phyloP scores from a whole-genome alignment of 2,797 vertebrate species.

The Enteromius mattozi region DNA sequence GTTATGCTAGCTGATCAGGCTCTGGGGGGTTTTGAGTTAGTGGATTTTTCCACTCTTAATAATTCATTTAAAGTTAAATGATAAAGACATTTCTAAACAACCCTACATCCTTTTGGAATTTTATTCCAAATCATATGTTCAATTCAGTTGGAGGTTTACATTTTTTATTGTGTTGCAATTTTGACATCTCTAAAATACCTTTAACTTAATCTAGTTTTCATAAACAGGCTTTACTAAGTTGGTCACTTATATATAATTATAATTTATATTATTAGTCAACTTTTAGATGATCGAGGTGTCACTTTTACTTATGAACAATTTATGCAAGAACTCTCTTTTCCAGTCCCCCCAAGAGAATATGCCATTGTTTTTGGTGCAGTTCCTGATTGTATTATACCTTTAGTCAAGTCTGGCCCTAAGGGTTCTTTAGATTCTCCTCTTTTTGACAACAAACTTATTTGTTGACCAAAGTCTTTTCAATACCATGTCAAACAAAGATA shows the following conservation, averaged over 20 bases:
- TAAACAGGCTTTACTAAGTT: background rate
- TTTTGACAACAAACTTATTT: background rate
- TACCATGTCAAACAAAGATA: background rate
- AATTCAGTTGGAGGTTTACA: background rate
- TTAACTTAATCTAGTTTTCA: background rate
- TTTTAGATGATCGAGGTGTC: background rate
- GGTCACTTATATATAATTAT: background rate
- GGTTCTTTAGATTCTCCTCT: background rate
- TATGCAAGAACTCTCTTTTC: background rate
- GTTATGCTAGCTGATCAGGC: constrained; percentile 2
- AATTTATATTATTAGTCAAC: background rate
- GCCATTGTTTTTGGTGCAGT: background rate
- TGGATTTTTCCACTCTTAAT: too few species aligned
- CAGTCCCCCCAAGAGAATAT: background rate
- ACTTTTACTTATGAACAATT: background rate
- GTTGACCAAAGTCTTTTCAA: background rate
- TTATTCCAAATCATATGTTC: too few species aligned
- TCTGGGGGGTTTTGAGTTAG: too few species aligned
- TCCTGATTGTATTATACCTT: background rate
- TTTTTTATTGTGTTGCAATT: background rate
- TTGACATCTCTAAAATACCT: background rate
- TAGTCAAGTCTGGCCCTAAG: background rate
- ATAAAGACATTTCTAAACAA: too few species aligned
- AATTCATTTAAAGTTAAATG: too few species aligned
- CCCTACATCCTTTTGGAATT: too few species aligned